phyloP scores from a whole-genome alignment of 2,888 invertebrate species.

The Orchesella flavescens region DNA sequence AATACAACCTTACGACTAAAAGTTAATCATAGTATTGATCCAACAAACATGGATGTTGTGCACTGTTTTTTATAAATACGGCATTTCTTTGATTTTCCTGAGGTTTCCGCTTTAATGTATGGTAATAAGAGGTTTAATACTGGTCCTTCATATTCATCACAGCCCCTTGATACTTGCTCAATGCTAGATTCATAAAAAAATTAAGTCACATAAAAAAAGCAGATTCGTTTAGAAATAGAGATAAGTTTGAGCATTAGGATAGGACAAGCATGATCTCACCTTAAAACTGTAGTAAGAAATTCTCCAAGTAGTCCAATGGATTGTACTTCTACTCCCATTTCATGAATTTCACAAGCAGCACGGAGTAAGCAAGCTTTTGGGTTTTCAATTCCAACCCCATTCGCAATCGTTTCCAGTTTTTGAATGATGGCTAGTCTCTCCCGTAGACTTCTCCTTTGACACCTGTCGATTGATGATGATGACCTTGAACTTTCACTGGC shows the following conservation, averaged over 20 bases:
- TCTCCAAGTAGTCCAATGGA: constrained; percentile 50
- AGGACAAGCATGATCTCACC: too few species aligned
- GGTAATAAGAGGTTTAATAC: constrained; percentile 16
- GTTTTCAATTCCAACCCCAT: constrained; percentile 41
- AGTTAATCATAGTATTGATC: neutral
- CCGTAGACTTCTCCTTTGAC: neutral
- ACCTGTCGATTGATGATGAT: neutral
- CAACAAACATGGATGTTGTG: constrained; percentile 44
- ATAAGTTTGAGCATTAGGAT: too few species aligned
- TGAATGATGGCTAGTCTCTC: constrained; percentile 54
- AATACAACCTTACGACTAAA: too few species aligned
- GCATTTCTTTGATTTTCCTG: constrained; percentile 44
- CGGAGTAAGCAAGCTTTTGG: constrained; percentile 65
- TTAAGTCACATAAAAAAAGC: neutral
- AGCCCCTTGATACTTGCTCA: neutral
- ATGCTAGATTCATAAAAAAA: constrained; percentile 12
- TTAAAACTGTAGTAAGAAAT: neutral
- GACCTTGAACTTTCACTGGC: neutral
- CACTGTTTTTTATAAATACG: constrained; percentile 36
- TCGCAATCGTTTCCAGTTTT: constrained; percentile 59
- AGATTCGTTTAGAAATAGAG: neutral
- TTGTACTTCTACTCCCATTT: constrained; percentile 31
- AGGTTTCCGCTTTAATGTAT: constrained; percentile 47
- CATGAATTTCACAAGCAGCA: constrained; percentile 69
- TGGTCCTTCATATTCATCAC: neutral